Evolutionary conservation across 1,140 invertebrate genomes (phyloP).

Genomic region (Stenopsyche tienmushanensis): DNA sequence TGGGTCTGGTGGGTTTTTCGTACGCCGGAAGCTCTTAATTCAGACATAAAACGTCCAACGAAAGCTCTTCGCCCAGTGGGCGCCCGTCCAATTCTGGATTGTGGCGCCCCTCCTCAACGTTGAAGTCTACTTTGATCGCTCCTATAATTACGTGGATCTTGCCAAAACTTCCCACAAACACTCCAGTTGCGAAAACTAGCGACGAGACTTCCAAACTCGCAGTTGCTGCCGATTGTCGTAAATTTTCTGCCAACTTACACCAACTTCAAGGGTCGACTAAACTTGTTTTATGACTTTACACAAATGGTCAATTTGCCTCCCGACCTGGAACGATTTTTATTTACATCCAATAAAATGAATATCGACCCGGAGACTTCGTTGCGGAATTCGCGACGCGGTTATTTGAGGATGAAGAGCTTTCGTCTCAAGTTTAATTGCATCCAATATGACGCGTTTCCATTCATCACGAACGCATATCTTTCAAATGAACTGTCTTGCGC

Average conservation of each 20-base stretch:
- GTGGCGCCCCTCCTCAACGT: constrained; percentile 8
- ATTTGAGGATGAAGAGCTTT: too few species aligned
- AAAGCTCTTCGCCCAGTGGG: background rate
- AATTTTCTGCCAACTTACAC: background rate
- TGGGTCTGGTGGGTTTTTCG: background rate
- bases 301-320: too few species aligned
- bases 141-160: constrained; percentile 13
- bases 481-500: constrained; percentile 9
- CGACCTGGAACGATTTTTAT: too few species aligned
- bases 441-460: constrained; percentile 8
- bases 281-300: too few species aligned
- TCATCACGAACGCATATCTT: constrained; percentile 20
- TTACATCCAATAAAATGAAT: too few species aligned
- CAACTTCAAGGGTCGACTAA: background rate
- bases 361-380: too few species aligned
- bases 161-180: constrained; percentile 6
- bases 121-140: constrained; percentile 20
- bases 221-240: background rate
- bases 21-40: constrained; percentile 31
- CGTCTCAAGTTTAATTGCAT: too few species aligned
- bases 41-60: constrained; percentile 34
- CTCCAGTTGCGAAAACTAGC: background rate
- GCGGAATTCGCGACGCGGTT: too few species aligned
- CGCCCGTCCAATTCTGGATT: background rate
- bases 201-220: background rate